phyloP scores from a whole-genome alignment of 1,140 invertebrate genomes.

The Alviniconcha marisindica region DNA sequence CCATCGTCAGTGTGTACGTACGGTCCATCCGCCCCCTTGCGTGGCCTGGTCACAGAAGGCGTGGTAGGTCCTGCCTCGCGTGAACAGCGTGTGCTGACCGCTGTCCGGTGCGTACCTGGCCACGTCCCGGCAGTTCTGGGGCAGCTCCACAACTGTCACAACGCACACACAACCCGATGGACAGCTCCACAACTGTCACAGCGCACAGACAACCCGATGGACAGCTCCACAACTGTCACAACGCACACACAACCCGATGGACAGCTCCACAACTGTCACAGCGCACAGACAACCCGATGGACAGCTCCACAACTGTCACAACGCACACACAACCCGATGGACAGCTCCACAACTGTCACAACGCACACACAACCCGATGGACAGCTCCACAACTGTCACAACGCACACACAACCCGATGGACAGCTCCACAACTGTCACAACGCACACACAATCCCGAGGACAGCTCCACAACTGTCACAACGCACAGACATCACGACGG shows the following conservation, averaged over 20 bases:
- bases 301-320: too few relatives aligned
- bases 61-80: not conserved
- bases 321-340: too few relatives aligned
- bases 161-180: not conserved
- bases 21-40: not conserved
- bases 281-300: too few relatives aligned
- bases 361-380: too few relatives aligned
- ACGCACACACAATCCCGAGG: too few relatives aligned
- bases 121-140: conserved; percentile 8
- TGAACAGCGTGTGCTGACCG: conserved; percentile 11
- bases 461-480: too few relatives aligned
- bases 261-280: not conserved
- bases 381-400: too few relatives aligned
- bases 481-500: too few relatives aligned
- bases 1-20: not conserved
- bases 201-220: not conserved
- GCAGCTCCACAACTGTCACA: not conserved
- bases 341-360: too few relatives aligned
- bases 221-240: too few relatives aligned
- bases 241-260: not conserved
- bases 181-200: not conserved
- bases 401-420: too few relatives aligned
- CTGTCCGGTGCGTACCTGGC: not conserved
- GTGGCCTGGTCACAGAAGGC: not conserved
- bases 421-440: too few relatives aligned